Evolutionary conservation across 1,140 invertebrate genomes (phyloP), one percentile per base, ranked within the genome.

Genomic region (Microplitis mediator): DNA sequence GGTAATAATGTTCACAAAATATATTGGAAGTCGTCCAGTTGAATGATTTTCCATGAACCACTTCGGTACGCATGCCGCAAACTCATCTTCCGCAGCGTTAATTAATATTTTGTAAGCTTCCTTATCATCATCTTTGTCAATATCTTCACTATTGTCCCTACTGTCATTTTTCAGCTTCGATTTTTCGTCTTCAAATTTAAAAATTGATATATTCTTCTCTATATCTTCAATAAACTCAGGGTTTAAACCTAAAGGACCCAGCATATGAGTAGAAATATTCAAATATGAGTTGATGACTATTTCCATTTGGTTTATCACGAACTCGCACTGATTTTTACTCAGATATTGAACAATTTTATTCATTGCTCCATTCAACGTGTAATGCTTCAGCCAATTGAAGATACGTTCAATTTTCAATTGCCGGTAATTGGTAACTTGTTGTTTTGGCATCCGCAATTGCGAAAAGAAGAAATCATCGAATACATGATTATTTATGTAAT

Each of bases 381-480:
- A 90, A 79, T 91, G 89, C 76, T 89, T 87, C 0, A 97, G 76
- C 95, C 95, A 97, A 45, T 89, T 84, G 0, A 97, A 86, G 3
- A 94, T 84, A 14, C 89, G 88, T 69, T 91, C 86, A 75, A 97
- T 94, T 72, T 88, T 81, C 71, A 90, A 88, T 76, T 92, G 90
- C 67, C 91, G 88, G 45, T 89, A 85, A 58, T 88, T 89, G 54
- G 87, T 89, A 66, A 87, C 87, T 71, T 84, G 88, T 60, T 89
- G 88, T 62, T 87, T 92, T 8, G 88, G 84, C 54, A 92, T 83
- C 78, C 90, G 92, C 36, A 96, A 82, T 68, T 90, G 85, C 8
- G 84, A 83, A 82, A 92, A 93, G 81, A 97, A 95, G 81, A 97
- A 95, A 56, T 90, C 89, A 9, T 86, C 85, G 78, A 97, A 95